A percentile compares a stretch with the other conserved stretches of the same genome.
phyloP scores from a whole-genome alignment of 2,797 vertebrate genomes.

The Pseudochaenichthys georgianus region DNA sequence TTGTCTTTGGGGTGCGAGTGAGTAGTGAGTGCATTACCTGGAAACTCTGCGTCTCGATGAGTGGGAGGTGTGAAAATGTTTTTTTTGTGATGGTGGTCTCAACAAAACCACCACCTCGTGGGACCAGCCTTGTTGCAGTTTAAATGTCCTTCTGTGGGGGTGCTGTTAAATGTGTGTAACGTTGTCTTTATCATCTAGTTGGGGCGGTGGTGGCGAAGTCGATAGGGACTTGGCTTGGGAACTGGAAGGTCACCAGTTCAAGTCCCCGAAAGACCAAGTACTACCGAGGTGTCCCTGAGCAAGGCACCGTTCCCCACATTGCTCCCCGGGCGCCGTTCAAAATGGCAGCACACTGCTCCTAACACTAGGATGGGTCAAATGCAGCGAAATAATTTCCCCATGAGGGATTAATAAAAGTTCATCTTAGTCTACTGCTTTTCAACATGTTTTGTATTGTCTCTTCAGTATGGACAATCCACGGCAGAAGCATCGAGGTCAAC shows the following conservation, averaged over 20 bases:
- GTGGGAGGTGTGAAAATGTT: background rate
- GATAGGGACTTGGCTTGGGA: no score
- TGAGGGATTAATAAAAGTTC: no score
- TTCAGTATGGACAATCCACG: slow-evolving; percentile 55
- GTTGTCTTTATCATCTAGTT: background rate
- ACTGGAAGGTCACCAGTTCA: no score
- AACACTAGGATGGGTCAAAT: no score
- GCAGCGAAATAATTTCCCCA: no score
- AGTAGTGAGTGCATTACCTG: no score
- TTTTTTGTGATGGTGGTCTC: background rate
- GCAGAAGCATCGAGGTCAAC: slow-evolving; percentile 35
- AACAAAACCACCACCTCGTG: background rate
- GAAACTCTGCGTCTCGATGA: background rate
- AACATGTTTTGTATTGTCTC: background rate
- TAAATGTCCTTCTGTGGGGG: accelerated
- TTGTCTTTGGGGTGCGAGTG: background rate
- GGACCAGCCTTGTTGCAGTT: background rate
- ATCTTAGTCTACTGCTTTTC: background rate
- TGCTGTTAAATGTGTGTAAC: background rate
- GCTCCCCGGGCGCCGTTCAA: no score
- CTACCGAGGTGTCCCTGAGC: no score
- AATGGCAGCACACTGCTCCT: no score
- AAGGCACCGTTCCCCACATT: no score
- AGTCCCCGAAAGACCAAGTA: no score
- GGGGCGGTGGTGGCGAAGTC: no score